These are phyloP conservation scores for Coenonympha glycerion DNA, from an alignment of 2,888 invertebrate genomes.

Conservation along the genomic window DNA sequence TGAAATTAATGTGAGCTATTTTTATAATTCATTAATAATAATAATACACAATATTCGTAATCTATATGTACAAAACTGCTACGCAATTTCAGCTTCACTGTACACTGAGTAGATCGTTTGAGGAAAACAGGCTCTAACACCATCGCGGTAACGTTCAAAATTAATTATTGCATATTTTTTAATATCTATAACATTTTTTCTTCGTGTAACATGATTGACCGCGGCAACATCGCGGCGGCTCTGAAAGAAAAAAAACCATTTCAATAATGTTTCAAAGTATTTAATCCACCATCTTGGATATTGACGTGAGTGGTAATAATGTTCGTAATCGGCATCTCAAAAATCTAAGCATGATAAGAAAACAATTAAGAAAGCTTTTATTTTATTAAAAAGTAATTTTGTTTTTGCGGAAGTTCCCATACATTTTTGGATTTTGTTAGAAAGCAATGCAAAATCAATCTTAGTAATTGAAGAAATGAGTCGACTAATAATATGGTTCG, in stretches of 20 bases:
- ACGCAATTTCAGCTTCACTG: conserved; percentile 9
- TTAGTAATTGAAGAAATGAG: no score
- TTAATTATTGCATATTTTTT: conserved; percentile 1
- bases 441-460: no score
- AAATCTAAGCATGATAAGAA: no score
- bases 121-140: background rate
- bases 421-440: no score
- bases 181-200: background rate
- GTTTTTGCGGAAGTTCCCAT: no score
- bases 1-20: background rate
- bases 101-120: background rate
- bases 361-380: no score
- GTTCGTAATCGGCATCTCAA: no score
- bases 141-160: conserved; percentile 5
- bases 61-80: conserved; percentile 15
- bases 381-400: no score
- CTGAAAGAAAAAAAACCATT: background rate
- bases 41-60: background rate
- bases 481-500: no score
- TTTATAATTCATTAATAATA: background rate
- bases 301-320: no score
- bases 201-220: background rate
- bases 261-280: background rate
- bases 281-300: background rate
- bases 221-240: background rate